Conservation (phyloP, 2,797 vertebrate genomes). For the Halcyon chelicuti region DNA sequence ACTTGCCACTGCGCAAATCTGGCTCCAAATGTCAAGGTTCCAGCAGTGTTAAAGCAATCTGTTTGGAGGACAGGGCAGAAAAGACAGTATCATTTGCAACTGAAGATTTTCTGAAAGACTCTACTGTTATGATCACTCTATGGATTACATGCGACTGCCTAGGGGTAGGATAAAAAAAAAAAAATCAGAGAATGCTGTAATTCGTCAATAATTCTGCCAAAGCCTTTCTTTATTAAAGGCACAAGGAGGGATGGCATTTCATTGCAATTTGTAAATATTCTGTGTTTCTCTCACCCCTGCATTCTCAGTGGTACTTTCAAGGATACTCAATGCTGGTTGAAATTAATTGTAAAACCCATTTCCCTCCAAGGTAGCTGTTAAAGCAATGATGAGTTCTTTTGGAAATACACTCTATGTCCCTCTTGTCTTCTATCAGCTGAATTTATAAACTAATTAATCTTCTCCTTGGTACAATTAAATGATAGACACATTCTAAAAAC, state of each 20-base stretch:
- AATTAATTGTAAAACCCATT: neutral
- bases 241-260: neutral
- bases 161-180: neutral
- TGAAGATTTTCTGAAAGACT: neutral
- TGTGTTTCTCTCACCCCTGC: neutral
- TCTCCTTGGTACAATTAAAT: neutral
- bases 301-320: neutral
- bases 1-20: neutral
- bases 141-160: fast-evolving
- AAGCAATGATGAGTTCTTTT: neutral
- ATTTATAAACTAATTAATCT: neutral
- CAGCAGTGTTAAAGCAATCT: neutral
- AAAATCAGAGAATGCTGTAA: neutral
- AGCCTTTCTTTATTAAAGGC: neutral
- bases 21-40: neutral
- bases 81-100: neutral
- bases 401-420: neutral
- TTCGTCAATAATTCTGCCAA: neutral
- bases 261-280: neutral
- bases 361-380: slow-evolving; percentile 8
- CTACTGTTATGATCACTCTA: neutral
- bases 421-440: neutral
- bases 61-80: neutral
- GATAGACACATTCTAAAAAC: neutral
- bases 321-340: neutral